Conservation (phyloP, 1,140 invertebrate species). For the Helicorthomorpha holstii region DNA sequence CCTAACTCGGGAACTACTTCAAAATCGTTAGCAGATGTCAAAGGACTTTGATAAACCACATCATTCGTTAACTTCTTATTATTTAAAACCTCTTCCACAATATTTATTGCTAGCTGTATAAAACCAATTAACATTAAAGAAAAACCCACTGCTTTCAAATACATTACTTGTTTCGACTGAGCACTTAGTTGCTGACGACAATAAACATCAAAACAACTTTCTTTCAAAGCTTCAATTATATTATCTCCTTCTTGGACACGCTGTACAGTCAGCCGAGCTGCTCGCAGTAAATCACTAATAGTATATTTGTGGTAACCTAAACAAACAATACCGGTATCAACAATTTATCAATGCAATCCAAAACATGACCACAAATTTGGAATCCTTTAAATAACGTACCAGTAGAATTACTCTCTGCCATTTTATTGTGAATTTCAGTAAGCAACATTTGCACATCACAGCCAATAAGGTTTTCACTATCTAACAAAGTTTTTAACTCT, state of each 20-base stretch:
- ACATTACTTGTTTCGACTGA: constrained; percentile 6
- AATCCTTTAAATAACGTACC: neutral
- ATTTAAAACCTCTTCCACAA: too few species aligned
- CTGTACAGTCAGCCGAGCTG: constrained; percentile 40
- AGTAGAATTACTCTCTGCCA: neutral
- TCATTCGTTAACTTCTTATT: too few species aligned
- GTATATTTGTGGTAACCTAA: constrained; percentile 26
- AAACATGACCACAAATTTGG: too few species aligned
- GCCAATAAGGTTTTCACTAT: neutral
- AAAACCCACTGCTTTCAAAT: too few species aligned
- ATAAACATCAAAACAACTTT: constrained; percentile 47
- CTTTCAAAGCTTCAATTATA: constrained; percentile 31
- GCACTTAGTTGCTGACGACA: constrained; percentile 31
- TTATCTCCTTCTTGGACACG: constrained; percentile 40
- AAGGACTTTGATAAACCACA: too few species aligned
- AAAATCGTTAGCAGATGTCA: too few species aligned
- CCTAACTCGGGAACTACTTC: too few species aligned
- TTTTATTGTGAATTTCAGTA: neutral
- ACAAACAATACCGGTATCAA: constrained; percentile 11
- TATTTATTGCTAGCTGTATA: too few species aligned
- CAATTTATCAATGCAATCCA: too few species aligned
- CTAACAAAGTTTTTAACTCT: neutral
- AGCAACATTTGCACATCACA: neutral
- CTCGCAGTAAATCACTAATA: constrained; percentile 36
- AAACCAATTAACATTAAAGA: too few species aligned